Percentiles rank a stretch among this genome's conserved stretches.
Evolutionary conservation across 30 jellyfish, hydroid and myxozoan genomes (phyloP).

Genomic region (Sanderia malayensis): DNA sequence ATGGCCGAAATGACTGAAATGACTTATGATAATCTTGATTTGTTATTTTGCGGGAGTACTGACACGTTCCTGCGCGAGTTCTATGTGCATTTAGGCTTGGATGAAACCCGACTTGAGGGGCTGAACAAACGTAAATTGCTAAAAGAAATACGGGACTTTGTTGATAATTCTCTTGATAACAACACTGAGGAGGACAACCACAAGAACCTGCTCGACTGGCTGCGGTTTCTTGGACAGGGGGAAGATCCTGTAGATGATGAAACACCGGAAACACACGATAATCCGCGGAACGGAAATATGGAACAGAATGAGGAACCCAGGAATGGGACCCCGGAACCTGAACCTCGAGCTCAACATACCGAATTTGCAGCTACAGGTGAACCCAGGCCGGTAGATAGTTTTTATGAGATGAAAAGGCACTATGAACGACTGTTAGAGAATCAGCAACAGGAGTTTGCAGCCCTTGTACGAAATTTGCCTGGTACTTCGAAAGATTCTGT

Average conservation of each 20-base stretch:
- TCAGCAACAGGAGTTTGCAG: constrained; percentile 16
- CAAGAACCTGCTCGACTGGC: constrained; percentile 3
- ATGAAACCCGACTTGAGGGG: neutral
- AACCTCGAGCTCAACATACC: neutral
- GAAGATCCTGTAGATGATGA: neutral
- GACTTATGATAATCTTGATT: neutral
- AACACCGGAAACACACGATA: neutral
- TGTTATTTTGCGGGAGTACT: neutral
- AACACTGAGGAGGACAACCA: neutral
- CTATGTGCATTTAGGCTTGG: neutral
- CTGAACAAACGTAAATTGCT: neutral
- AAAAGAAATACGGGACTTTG: neutral
- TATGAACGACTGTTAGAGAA: constrained; percentile 22
- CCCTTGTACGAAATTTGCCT: constrained; percentile 10
- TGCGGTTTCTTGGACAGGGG: constrained; percentile 20
- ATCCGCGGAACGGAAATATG: constrained; percentile 5
- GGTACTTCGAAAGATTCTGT: neutral
- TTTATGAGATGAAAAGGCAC: constrained; percentile 19
- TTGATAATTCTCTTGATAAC: neutral
- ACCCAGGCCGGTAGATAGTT: neutral
- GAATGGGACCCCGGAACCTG: constrained; percentile 28
- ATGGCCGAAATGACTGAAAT: neutral
- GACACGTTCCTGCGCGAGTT: neutral
- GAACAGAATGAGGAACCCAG: constrained; percentile 1
- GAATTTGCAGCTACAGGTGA: constrained; percentile 3